A percentile compares a stretch with the other conserved stretches of the same genome.
These are phyloP conservation scores for Taenioides sp. DNA, from an alignment of 2,797 vertebrate species.

Conservation along the genomic window DNA sequence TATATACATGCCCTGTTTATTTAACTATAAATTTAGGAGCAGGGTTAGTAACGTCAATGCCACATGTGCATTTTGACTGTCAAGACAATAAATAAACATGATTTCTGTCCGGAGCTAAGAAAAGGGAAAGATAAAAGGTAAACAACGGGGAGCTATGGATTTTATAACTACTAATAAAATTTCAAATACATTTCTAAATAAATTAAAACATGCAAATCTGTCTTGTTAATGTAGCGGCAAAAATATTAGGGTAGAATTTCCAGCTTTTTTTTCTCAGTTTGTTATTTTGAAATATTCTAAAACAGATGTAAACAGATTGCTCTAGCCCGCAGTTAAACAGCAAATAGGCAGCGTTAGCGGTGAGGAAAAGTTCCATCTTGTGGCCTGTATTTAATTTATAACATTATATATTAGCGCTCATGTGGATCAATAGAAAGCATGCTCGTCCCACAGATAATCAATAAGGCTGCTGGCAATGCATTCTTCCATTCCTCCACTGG, in stretches of 20 bases:
- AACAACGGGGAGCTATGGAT: background rate
- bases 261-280: background rate
- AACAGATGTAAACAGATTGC: background rate
- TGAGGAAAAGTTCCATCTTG: constrained; percentile 26
- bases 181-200: background rate
- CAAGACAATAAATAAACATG: too few species aligned
- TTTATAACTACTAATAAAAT: background rate
- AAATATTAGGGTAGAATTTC: background rate
- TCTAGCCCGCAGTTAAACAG: background rate
- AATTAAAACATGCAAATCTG: background rate
- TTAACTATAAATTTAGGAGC: background rate
- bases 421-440: constrained; percentile 43
- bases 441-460: constrained; percentile 44
- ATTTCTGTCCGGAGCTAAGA: too few species aligned
- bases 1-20: background rate
- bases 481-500: constrained; percentile 27
- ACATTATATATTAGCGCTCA: constrained; percentile 21
- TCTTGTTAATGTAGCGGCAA: too few species aligned
- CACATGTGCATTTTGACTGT: too few species aligned
- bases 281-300: background rate
- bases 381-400: constrained; percentile 26
- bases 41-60: too few species aligned
- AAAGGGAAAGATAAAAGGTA: too few species aligned
- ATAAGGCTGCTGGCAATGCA: constrained; percentile 38
- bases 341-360: background rate